Evolutionary conservation across 2,888 invertebrate species (phyloP), one percentile per base, ranked within the genome.

Genomic region (Cataglyphis rosenhaueri): DNA sequence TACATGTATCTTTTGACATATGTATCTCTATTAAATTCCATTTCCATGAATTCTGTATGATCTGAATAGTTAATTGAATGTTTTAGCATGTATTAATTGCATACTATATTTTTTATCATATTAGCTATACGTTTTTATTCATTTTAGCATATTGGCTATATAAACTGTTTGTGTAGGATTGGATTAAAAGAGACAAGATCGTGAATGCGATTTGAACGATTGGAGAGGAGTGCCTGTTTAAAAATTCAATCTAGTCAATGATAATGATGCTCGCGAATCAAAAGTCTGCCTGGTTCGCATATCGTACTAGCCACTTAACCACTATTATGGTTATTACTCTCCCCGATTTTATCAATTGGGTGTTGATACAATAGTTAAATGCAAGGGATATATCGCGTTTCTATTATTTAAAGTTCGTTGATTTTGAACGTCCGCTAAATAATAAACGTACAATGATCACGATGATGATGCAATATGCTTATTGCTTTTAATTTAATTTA

Each of bases 261-360:
- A 70, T 71, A 71, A 79, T 12, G 71, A 21, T 44, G 10, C 25
- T 79, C n/a, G 25, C 59, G 25, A 71, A 71, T 70, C 59, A 35
- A 71, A 41, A 38, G 18, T 25, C 48, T 25, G 32, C 18, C 41
- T 38, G 41, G 29, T 15, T 18, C 64, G 44, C 44, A 57, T 35
- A 59, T 79, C 78, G 78, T 52, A 59, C 78, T 79, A 71, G n/a
- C 59, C 78, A 79, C 78, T 79, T 79, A 71, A 79, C 32, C 35
- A 44, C 35, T 59, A 79, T 79, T 59, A 44, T 44, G 59, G 48
- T 59, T 44, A 79, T 79, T 70, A 79, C 71, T 44, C 71, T 79
- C 35, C 71, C 59, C 41, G 57, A 78, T 78, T 59, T 15, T 52
- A 44, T 15, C 44, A 71, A 71, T 52, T 71, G 71, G 10, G 12